These are phyloP conservation scores for Xenops minutus DNA, from an alignment of 2,797 vertebrate genomes.

Conservation along the genomic window DNA sequence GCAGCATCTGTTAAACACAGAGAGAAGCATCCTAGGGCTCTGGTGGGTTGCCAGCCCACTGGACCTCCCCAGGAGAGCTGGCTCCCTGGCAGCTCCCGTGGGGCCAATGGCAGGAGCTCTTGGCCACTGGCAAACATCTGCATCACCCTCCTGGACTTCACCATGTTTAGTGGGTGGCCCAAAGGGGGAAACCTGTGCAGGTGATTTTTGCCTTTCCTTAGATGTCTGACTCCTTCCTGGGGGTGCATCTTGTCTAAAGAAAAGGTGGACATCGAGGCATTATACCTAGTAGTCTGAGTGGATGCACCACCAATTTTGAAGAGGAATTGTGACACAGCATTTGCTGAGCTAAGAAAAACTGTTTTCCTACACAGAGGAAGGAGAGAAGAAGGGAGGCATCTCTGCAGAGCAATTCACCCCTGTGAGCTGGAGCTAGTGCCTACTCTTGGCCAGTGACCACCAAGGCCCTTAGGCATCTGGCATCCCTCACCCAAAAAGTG, in stretches of 20 bases:
- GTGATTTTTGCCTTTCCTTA: not conserved
- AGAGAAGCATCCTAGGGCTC: rapidly evolving
- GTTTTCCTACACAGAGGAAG: not conserved
- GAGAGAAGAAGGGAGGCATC: not conserved
- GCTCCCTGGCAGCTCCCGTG: rapidly evolving
- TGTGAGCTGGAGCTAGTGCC: not conserved
- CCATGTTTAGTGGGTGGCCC: not conserved
- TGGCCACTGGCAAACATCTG: rapidly evolving
- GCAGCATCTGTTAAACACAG: not conserved
- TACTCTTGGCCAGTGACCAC: not conserved
- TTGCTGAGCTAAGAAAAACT: not conserved
- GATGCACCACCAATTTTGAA: not conserved
- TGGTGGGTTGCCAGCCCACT: not conserved
- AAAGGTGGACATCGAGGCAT: not conserved
- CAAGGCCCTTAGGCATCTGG: not conserved
- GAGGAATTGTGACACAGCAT: not conserved
- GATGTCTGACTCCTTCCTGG: not conserved
- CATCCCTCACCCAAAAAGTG: not conserved
- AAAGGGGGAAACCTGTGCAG: not conserved
- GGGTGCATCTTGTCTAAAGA: not conserved
- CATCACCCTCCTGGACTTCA: not conserved
- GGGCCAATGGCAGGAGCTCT: not conserved
- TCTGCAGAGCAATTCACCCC: not conserved
- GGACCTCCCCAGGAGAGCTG: not conserved
- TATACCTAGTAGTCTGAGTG: rapidly evolving